These are phyloP conservation scores for Drosophila sechellia DNA, from an alignment of 1,140 invertebrate species.

Conservation along the genomic window DNA sequence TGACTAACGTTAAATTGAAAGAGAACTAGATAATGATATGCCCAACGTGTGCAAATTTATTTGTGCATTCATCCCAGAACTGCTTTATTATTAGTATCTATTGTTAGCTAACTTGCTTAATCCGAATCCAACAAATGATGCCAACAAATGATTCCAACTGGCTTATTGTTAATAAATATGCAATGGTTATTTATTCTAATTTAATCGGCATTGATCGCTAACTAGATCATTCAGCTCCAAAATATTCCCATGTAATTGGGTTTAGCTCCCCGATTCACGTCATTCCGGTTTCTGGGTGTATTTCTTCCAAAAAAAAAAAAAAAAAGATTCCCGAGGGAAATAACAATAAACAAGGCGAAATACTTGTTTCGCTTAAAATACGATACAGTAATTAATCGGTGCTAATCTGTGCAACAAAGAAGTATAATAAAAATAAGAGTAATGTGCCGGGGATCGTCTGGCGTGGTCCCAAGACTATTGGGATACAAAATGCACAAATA, in stretches of 20 bases:
- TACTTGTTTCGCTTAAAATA: slow-evolving; percentile 63
- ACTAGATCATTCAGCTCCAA: slow-evolving; percentile 2
- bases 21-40: too few relatives aligned
- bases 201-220: background rate
- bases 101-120: background rate
- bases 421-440: slow-evolving; percentile 41
- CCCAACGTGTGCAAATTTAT: too few relatives aligned
- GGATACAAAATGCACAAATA: slow-evolving; percentile 2
- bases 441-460: slow-evolving; percentile 32
- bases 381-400: slow-evolving; percentile 55
- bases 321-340: slow-evolving; percentile 10
- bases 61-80: too few relatives aligned
- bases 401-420: slow-evolving; percentile 57
- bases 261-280: background rate
- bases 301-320: slow-evolving; percentile 7
- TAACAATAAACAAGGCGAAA: slow-evolving; percentile 32
- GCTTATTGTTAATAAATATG: background rate
- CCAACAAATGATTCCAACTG: background rate
- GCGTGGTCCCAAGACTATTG: slow-evolving; percentile 36
- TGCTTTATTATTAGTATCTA: background rate
- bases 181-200: background rate
- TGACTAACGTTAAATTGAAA: too few relatives aligned
- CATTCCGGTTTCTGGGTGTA: slow-evolving; percentile 25
- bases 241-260: slow-evolving; percentile 25
- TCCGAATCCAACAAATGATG: background rate